Conservation (phyloP, 1,140 invertebrate species). For the Patella vulgata region DNA sequence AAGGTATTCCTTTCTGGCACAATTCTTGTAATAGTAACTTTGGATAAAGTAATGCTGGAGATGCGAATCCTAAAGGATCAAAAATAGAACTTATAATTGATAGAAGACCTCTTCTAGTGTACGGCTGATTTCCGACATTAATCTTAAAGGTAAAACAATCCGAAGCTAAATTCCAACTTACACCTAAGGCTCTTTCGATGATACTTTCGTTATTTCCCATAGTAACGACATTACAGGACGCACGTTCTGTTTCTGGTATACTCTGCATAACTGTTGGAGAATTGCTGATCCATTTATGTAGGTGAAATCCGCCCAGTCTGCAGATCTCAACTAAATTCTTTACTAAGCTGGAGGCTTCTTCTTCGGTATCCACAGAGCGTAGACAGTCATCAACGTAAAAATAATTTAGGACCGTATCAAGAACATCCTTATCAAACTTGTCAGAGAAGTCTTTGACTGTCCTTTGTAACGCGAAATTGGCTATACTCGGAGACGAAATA, state of each 20-base stretch:
- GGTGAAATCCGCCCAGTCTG: neutral
- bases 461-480: conserved; percentile 10
- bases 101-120: conserved; percentile 26
- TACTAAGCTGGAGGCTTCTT: too few relatives aligned
- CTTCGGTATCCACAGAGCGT: neutral
- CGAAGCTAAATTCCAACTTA: too few relatives aligned
- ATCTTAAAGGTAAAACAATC: conserved; percentile 26
- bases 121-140: conserved; percentile 2
- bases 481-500: conserved; percentile 18
- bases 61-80: conserved; percentile 27
- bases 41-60: conserved; percentile 19
- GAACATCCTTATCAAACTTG: neutral
- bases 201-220: too few relatives aligned
- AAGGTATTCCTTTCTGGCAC: too few relatives aligned
- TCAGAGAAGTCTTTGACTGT: conserved; percentile 4
- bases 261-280: neutral
- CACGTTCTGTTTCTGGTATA: neutral
- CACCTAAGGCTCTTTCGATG: too few relatives aligned
- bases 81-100: conserved; percentile 21
- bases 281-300: conserved; percentile 6
- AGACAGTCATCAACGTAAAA: conserved; percentile 32
- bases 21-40: too few relatives aligned
- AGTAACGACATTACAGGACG: too few relatives aligned
- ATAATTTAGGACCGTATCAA: conserved; percentile 3
- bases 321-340: too few relatives aligned